These are phyloP conservation scores for Idaea straminata DNA, from an alignment of 2,888 invertebrate species.

Conservation along the genomic window DNA sequence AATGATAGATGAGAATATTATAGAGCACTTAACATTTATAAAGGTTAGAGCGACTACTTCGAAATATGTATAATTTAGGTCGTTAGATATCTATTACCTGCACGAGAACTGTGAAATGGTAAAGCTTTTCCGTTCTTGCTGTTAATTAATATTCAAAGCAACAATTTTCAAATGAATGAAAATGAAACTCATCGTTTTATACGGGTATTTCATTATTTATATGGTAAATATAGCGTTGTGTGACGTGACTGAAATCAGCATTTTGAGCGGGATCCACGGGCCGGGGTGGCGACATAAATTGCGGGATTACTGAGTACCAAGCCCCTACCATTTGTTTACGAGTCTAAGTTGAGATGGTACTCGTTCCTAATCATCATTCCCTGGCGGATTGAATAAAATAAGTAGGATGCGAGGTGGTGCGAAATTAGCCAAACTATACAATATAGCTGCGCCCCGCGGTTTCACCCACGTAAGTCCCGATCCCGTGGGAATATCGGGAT, in stretches of 20 bases:
- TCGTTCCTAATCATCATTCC: neutral
- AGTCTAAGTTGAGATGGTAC: slow-evolving; percentile 11
- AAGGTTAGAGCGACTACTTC: slow-evolving; percentile 23
- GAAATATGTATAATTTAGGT: slow-evolving; percentile 22
- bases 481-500: too few relatives aligned
- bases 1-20: slow-evolving; percentile 17
- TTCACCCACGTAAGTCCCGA: too few relatives aligned
- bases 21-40: slow-evolving; percentile 20
- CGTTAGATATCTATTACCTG: slow-evolving; percentile 19
- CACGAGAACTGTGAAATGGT: slow-evolving; percentile 13
- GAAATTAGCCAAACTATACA: too few relatives aligned
- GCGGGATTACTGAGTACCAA: slow-evolving; percentile 40
- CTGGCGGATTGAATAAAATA: too few relatives aligned
- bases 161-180: slow-evolving; percentile 21
- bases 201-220: slow-evolving; percentile 31
- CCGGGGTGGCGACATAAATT: slow-evolving; percentile 43
- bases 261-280: slow-evolving; percentile 26
- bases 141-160: slow-evolving; percentile 4
- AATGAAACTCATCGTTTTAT: slow-evolving; percentile 23
- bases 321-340: slow-evolving; percentile 22
- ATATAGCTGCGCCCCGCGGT: too few relatives aligned
- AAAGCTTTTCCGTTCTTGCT: slow-evolving; percentile 15
- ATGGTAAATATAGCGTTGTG: slow-evolving; percentile 26
- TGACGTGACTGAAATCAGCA: slow-evolving; percentile 35
- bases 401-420: too few relatives aligned